phyloP scores from a whole-genome alignment of 2,113 vertebrate genomes.

The Pan paniscus region DNA sequence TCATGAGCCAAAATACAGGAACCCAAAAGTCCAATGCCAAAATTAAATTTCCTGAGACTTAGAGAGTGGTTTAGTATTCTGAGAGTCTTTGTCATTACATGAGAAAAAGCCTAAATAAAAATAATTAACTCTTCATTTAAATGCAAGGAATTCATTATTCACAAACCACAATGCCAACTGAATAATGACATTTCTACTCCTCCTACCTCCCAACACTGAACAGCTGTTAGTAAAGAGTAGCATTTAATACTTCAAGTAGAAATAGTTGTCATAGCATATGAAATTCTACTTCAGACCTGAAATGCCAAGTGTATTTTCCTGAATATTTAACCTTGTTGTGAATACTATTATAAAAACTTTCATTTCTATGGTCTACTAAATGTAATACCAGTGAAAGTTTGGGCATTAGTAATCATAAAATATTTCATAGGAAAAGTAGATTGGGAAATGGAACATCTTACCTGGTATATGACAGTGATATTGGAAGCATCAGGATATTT shows the following conservation, averaged over 20 bases:
- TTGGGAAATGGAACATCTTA: not conserved
- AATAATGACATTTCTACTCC: not conserved
- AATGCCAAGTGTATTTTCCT: not conserved
- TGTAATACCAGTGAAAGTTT: not conserved
- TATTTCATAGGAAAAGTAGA: not conserved
- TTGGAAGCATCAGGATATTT: not conserved
- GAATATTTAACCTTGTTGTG: not conserved
- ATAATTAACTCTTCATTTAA: not conserved
- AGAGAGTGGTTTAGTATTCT: not conserved
- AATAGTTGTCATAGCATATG: not conserved
- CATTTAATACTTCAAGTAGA: not conserved
- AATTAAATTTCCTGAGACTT: conserved; percentile 6
- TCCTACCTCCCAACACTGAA: not conserved
- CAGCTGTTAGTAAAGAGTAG: not conserved
- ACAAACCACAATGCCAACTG: not conserved
- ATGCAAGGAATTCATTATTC: not conserved
- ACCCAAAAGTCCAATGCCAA: not conserved
- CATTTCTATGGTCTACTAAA: not conserved
- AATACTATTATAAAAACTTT: not conserved
- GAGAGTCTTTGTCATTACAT: not conserved
- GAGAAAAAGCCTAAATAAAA: not conserved
- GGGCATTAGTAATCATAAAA: not conserved
- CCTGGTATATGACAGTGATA: too few species aligned
- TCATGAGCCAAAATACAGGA: not conserved
- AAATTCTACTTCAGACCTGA: not conserved